phyloP scores from a whole-genome alignment of 2,888 invertebrate species.

The Ceramica pisi region DNA sequence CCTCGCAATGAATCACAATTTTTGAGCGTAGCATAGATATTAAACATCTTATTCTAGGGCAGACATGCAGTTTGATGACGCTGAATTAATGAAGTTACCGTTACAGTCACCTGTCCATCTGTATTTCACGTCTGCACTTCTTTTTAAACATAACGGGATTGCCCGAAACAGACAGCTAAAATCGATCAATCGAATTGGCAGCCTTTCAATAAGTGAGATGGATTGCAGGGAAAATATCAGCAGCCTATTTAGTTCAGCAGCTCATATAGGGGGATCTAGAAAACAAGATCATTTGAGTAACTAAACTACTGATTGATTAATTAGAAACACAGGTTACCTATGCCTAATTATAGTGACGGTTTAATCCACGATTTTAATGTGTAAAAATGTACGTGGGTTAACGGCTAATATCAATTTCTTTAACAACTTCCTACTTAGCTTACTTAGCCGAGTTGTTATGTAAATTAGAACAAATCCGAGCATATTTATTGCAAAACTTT shows the following conservation, averaged over 20 bases:
- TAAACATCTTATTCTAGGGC: conserved; percentile 9
- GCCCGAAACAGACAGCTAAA: neutral
- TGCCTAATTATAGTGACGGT: neutral
- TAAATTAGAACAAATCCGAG: conserved; percentile 5
- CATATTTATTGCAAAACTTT: conserved; percentile 13
- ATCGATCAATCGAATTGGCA: conserved; percentile 14
- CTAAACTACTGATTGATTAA: neutral
- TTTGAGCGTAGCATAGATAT: neutral
- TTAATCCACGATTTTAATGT: neutral
- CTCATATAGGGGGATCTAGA: neutral
- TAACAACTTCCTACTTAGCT: neutral
- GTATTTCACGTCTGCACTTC: conserved; percentile 2
- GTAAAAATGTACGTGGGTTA: neutral
- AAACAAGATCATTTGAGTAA: neutral
- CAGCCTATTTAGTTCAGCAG: neutral
- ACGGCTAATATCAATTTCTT: neutral
- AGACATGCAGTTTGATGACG: conserved; percentile 8
- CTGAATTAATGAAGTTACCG: conserved; percentile 14
- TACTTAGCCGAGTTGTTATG: neutral
- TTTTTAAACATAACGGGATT: conserved; percentile 19
- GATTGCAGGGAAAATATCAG: neutral
- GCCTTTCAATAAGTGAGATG: conserved; percentile 10
- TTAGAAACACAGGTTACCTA: neutral
- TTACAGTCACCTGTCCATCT: neutral
- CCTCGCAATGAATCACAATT: conserved; percentile 10